phyloP scores from a whole-genome alignment of 2,113 vertebrate species.

The Aix galericulata region DNA sequence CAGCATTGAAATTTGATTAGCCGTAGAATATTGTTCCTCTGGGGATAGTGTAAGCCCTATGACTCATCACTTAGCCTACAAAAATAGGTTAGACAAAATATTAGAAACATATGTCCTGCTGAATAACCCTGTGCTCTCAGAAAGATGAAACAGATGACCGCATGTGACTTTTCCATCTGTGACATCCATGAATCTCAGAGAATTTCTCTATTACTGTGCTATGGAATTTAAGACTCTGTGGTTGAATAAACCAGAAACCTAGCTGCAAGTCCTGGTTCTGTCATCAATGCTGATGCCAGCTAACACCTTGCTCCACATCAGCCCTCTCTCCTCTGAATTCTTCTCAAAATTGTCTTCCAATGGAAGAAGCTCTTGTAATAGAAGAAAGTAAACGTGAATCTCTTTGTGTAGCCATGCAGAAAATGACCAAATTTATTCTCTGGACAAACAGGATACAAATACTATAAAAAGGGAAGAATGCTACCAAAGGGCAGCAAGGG shows the following conservation, averaged over 20 bases:
- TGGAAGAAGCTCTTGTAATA: neutral
- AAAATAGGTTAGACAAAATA: slow-evolving; percentile 25
- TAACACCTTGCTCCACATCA: neutral
- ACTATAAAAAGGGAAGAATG: neutral
- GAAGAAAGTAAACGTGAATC: neutral
- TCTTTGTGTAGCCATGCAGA: neutral
- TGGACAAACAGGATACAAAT: neutral
- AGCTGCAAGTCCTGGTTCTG: neutral
- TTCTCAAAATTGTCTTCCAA: neutral
- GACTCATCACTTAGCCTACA: neutral
- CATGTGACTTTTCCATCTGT: neutral
- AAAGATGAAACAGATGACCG: neutral
- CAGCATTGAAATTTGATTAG: neutral
- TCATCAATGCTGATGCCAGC: neutral
- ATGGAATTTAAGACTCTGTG: neutral
- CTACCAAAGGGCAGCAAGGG: neutral
- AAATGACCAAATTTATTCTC: neutral
- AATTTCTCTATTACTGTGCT: neutral
- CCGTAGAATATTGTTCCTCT: neutral
- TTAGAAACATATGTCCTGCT: neutral
- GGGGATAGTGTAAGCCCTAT: neutral
- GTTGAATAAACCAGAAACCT: neutral
- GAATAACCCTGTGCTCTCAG: neutral
- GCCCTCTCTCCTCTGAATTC: neutral
- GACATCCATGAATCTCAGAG: neutral